Base-by-base conservation (phyloP, 2,797 vertebrate species). In the Mormyrops boulengeri region DNA sequence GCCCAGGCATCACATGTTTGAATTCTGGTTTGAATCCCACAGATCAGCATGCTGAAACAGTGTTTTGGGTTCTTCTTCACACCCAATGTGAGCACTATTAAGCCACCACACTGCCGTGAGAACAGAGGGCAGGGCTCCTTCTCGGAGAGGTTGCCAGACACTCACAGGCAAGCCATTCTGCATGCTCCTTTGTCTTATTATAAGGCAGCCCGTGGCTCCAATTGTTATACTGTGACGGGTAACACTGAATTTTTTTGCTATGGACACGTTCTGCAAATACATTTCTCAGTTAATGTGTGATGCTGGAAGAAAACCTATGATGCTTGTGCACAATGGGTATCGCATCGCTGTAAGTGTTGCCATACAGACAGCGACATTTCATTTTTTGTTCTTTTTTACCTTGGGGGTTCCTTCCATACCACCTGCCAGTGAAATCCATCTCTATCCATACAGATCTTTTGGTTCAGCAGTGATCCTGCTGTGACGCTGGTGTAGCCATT, bases 401-500 rank as follows among this genome's bases (percentile, higher is more conserved):
- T 52, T 52, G 17, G 17, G 44, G 80, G 38, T 49, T n/a, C 80
- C 80, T 44, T 85, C n/a, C 47, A 44, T 85, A 26, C 82, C 9
- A 85, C 82, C 41, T 41, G 22, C 49, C 44, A 49, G 44, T 52
- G 49, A 52, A 85, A 52, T 85, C 82, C 22, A 49, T 52, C 82
- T 30, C 49, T 47, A 11, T 82, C 77, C 19, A 9, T 19, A 47
- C 38, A 82, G 41, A 80, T 44, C 22, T 85, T 49, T 26, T 5
- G 22, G 82, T 52, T 85, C 44, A 30, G 82, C 47, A 26, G 47
- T 5, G 41, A 47, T 14, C 77, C 41, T 82, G 17, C 41, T 82
- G 80, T n/a, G 80, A 41, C 19, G 19, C 62, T 52, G 85, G 89
- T 88, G 87, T 86, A 66, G 80, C 86, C 82, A 85, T 92, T 91